A percentile compares a stretch with the other conserved stretches of the same genome.
phyloP scores from a whole-genome alignment of 2,888 invertebrate species.

The Rapana venosa region DNA sequence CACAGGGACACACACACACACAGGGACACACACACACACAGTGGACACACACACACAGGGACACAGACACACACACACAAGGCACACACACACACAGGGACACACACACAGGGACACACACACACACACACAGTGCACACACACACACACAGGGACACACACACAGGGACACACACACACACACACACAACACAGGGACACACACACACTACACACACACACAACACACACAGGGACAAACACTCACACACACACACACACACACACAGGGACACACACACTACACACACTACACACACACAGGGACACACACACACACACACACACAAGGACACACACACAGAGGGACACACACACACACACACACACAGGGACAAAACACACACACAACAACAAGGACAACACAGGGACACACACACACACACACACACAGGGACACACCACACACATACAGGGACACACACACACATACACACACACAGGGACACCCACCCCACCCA shows the following conservation, averaged over 20 bases:
- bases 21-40: too few species aligned
- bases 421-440: constrained; percentile 35
- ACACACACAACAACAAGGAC: too few species aligned
- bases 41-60: neutral
- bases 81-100: constrained; percentile 15
- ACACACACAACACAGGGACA: too few species aligned
- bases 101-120: constrained; percentile 7
- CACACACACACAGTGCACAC: neutral
- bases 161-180: too few species aligned
- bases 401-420: constrained; percentile 27
- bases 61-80: constrained; percentile 40
- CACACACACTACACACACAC: too few species aligned
- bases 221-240: too few species aligned
- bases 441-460: constrained; percentile 10
- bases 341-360: neutral
- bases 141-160: neutral
- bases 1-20: neutral
- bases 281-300: neutral
- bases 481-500: neutral
- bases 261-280: too few species aligned
- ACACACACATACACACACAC: neutral
- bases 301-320: neutral
- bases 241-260: too few species aligned
- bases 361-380: neutral
- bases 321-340: constrained; percentile 20